Base-by-base conservation (phyloP, 2,888 invertebrate genomes). In the Mythimna lalbum region DNA sequence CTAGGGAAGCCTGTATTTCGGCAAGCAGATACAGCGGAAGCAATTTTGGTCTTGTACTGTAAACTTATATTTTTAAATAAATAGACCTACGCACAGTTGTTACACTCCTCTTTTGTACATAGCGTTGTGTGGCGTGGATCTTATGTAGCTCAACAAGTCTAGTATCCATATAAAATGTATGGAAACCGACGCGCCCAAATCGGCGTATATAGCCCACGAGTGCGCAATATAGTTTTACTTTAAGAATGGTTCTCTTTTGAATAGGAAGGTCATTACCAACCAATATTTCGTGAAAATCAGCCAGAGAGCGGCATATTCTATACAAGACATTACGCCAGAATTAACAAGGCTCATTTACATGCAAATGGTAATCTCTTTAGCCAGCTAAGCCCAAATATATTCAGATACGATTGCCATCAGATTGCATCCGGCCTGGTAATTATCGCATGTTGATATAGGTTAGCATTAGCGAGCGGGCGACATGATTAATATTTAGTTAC, bases 351-450 rank as follows among this genome's bases (percentile, higher is more conserved):
- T 86, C 84, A 87, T 90, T 87, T 86, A 77, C 78, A 88, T 89
- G 83, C 83, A 89, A 90, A 89, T 90, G 84, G 77, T 83, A 86
- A 88, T 87, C 86, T 84, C 82, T 79, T 84, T 80, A 81, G 75
- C 75, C 71, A 62, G 67, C 80, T 77, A 83, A 85, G 83, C 83
- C 70, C 62, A 84, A 86, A 84, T 83, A 85, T 83, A 85, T 85
- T 82, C 80, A 74, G 83, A 82, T 86, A 78, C 80, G 78, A 80
- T 85, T 80, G 77, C 77, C 56, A 69, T 83, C 82, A 83, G 73
- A 82, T 82, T 78, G 69, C 73, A 69, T 67, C 63, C 80, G 67
- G 72, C 47, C 66, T 68, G 62, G 73, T 80, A 85, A 86, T 85
- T 81, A 86, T 76, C 64, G 23, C 31, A 43, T 76, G 64, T 67